These are phyloP conservation scores for Bombycilla garrulus DNA, from an alignment of 2,113 vertebrate species.

Conservation along the genomic window DNA sequence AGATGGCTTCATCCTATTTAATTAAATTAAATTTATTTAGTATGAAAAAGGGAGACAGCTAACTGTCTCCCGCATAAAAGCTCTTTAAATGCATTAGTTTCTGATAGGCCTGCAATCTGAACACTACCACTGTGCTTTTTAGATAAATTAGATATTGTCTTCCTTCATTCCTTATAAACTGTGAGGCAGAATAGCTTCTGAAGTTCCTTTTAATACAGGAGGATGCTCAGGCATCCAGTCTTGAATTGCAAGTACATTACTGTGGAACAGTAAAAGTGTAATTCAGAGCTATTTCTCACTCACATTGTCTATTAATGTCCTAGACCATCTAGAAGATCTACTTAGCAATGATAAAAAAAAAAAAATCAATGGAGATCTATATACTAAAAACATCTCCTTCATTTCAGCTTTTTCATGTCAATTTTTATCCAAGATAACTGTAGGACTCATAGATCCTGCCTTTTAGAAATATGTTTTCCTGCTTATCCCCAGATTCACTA, in stretches of 20 bases:
- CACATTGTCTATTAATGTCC: background rate
- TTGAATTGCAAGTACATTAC: background rate
- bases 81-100: conserved; percentile 74
- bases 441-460: background rate
- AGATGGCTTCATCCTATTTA: conserved; percentile 69
- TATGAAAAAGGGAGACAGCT: conserved; percentile 60
- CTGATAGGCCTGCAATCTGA: conserved; percentile 62
- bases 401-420: background rate
- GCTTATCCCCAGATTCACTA: background rate
- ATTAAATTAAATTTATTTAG: conserved; percentile 73
- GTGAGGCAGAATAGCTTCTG: background rate
- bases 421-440: background rate
- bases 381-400: background rate
- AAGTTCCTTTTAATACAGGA: background rate
- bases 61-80: conserved; percentile 76
- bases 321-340: background rate
- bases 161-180: conserved; percentile 49
- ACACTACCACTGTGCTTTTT: conserved; percentile 45
- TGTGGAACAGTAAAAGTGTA: background rate
- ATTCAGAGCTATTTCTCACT: background rate
- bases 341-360: background rate
- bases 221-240: background rate
- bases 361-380: background rate
- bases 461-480: background rate
- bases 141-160: conserved; percentile 63